Percentiles rank a stretch among this genome's conserved stretches.
Evolutionary conservation across 1,140 invertebrate species (phyloP).

Genomic region (Dendroctonus ponderosae): DNA sequence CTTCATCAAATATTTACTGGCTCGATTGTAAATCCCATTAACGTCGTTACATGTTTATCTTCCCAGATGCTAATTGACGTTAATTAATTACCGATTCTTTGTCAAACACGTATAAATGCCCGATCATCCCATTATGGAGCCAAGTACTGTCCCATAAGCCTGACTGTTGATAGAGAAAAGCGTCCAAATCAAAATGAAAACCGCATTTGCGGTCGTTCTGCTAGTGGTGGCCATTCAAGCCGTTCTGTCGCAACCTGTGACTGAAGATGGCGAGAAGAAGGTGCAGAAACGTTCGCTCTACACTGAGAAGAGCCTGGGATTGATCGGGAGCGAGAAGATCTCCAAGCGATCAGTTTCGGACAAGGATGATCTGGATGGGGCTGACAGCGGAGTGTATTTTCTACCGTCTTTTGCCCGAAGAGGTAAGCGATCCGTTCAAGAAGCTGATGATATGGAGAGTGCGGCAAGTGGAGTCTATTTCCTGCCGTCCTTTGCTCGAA

Average conservation of each 20-base stretch:
- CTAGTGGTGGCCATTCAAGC: conserved; percentile 2
- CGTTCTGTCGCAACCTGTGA: conserved; percentile 8
- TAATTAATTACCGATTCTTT: no score
- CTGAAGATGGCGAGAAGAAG: conserved; percentile 12
- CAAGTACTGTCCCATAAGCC: no score
- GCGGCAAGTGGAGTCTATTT: conserved; percentile 30
- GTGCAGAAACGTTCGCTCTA: conserved; percentile 31
- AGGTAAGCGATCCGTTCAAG: conserved; percentile 25
- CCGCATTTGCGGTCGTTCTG: conserved; percentile 17
- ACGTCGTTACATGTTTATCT: no score
- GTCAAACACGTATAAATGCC: no score
- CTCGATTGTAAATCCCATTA: no score
- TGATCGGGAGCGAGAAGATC: conserved; percentile 34
- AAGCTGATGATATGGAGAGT: conserved; percentile 12
- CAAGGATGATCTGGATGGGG: conserved; percentile 27
- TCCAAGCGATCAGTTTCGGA: conserved; percentile 28
- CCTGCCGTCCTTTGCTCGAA: conserved; percentile 32
- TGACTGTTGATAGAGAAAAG: neutral
- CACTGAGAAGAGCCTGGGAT: conserved; percentile 28
- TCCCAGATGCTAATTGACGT: no score
- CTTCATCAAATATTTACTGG: no score
- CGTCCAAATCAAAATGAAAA: conserved; percentile 20
- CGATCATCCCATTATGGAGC: no score
- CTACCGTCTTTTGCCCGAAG: conserved; percentile 32
- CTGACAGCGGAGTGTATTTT: conserved; percentile 30